Base-by-base conservation (phyloP, 2,113 vertebrate genomes). In the Lagopus leucura region DNA sequence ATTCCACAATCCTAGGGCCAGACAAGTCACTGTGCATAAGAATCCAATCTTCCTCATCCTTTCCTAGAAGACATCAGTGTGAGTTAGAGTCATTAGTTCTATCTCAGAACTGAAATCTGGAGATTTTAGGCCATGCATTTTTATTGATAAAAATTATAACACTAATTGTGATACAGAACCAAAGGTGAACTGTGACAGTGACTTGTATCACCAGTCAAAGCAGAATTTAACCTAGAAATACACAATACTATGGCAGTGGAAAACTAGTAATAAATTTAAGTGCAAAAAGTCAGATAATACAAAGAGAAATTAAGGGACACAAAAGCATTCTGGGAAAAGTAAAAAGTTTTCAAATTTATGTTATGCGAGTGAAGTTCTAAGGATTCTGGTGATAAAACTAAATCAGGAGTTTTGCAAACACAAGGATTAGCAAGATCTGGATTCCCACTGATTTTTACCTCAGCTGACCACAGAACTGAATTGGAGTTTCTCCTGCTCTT, bases 191-290 rank as follows among this genome's bases (percentile, higher is more conserved):
- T 22, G 16, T 34, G 45, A 36, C 19, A 57, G 15, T 1, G 2
- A 32, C 24, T 57, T 76, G 18, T 17, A 38, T 34, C 69, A 66
- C 30, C 22, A 47, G 3, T 25, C 74, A 32, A 48, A 74, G 60
- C 48, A 71, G 60, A 58, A 52, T 57, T 92, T 47, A 38, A 48
- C n/a, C 11, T 25, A 54, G 19, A 11, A 15, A 3, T 21, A 42
- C 19, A 4, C 2, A 20, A 30, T 61, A 52, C 40, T 12, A 11
- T 0, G 1, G 24, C 3, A 54, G 25, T 45, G 63, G 45, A 40
- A 47, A 89, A 76, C 4, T 21, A 45, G 30, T 20, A 57, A 30
- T 6, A 43, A 13, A 10, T 47, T 3, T 65, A 47, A 78, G 43
- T 34, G 50, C 21, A 45, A 78, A 78, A 79, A 58, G 3, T 20